Evolutionary conservation across 2,888 invertebrate species (phyloP), one percentile per base, ranked within the genome.

Genomic region (Leistus spinibarbis): DNA sequence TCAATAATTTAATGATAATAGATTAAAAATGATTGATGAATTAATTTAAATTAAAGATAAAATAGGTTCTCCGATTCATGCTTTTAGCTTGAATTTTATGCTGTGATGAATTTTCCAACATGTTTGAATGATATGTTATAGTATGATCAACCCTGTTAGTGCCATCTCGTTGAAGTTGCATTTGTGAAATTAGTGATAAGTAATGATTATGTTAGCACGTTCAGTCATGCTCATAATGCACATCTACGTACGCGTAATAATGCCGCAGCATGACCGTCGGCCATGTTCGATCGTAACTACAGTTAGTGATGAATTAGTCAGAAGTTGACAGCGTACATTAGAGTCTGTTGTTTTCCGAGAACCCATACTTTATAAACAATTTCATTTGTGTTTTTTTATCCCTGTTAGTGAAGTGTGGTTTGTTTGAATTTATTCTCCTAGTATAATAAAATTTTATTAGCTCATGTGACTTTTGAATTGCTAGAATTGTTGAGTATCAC

Each of bases 381-480:
- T 66, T 60, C 5, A 57, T 19, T 57, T 19, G 17, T 57, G 27
- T 57, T 72, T 73, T 23, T 66, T 56, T 72, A 72, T 73, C 67
- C 67, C 73, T 73, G 73, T 67, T 73, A 73, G 67, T 54, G 40
- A 10, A 40, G 40, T 40, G 40, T 40, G 53, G 62, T 63, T 60
- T 16, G 17, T 13, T 56, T 53, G 73, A 75, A 75, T 69, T 75
- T 75, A 75, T 75, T 75, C 75, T 63, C 64, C 19, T 54, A 68
- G 63, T 75, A 63, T 75, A 20, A 75, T 75, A 75, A 75, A 75
- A 75, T 75, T 75, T 75, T 75, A 75, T 75, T 69, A 63, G 23
- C 64, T 54, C 75, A 75, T 54, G 69, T 69, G 68, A 69, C 75
- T 68, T 53, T 40, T 64, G 75, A 68, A 75, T 75, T 27, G 75